Base-by-base conservation (phyloP, 2,888 invertebrate genomes). In the Ophion ellenae region DNA sequence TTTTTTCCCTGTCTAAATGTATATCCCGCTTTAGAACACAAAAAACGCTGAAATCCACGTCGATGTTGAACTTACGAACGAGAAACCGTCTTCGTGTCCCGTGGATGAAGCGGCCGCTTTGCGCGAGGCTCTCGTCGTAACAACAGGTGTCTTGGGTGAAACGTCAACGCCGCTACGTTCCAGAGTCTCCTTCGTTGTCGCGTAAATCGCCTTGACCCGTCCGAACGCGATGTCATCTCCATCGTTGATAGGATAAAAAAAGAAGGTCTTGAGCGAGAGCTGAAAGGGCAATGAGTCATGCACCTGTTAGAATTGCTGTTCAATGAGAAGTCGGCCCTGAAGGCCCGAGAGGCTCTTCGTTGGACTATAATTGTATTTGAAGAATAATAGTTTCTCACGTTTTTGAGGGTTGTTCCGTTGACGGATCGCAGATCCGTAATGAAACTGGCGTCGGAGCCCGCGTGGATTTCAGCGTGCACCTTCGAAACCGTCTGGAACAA, bases 401-500 rank as follows among this genome's bases (percentile, higher is more conserved):
- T 93, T 84, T 94, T 95, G 61, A 95, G 89, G 83, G 92, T 93
- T 6, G 95, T 95, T 88, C 93, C 94, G 89, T 95, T 95, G 10
- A 93, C 91, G 83, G 95, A 95, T 70, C 94, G 91, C 45, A 94
- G 90, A 88, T 95, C 95, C 89, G 92, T 94, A 32, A 95, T 92
- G 87, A 95, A 93, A 71, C 93, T 92, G 11, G 90, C 87, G 17
- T 92, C 89, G 17, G 83, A 81, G 24, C 83, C 87, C 0, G 94
- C 94, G 87, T 95, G 95, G 77, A 95, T 95, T 84, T 95, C 94
- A 14, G 95, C 95, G 91, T 95, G 95, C 73, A 93, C 91, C 86
- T 94, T 94, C 1, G 95, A 95, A 20, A 95, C 90, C 0, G 94
- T 94, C 95, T 95, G 92, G 6, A 90, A 89, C 53, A 77, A 76